phyloP scores from a whole-genome alignment of 2,113 vertebrate genomes.

The Bubo scandiacus region DNA sequence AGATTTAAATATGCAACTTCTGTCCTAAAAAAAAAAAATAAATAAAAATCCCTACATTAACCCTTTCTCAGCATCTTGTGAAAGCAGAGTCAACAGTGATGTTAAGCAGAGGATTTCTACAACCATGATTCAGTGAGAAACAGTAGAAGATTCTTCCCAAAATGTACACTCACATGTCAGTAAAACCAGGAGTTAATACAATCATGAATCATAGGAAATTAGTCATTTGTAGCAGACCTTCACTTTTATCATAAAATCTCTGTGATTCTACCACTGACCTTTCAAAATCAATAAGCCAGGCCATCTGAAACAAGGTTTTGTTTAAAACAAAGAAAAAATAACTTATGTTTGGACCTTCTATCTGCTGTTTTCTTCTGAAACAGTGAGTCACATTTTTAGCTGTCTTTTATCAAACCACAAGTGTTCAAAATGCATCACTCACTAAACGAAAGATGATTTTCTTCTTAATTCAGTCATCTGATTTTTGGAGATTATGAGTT shows the following conservation, averaged over 20 bases:
- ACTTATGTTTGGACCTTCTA: background rate
- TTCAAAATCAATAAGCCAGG: background rate
- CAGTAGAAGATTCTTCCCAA: background rate
- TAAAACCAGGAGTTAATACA: background rate
- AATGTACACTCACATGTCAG: background rate
- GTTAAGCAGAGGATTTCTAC: background rate
- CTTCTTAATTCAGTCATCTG: background rate
- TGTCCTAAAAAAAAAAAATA: background rate
- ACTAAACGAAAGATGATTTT: background rate
- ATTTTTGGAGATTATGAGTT: background rate
- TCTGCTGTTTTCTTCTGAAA: background rate
- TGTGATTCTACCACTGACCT: background rate
- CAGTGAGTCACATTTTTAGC: background rate
- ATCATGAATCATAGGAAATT: background rate
- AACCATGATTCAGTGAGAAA: background rate
- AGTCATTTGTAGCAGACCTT: background rate
- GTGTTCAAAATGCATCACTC: background rate
- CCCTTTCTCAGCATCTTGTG: background rate
- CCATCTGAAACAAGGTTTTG: background rate
- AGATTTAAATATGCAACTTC: background rate
- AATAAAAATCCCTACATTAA: background rate
- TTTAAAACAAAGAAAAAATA: background rate
- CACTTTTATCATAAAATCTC: background rate
- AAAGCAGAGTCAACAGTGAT: background rate
- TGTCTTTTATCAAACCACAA: background rate